Evolutionary conservation across 2,888 invertebrate species (phyloP).

Genomic region (Drosophila aldrichi): DNA sequence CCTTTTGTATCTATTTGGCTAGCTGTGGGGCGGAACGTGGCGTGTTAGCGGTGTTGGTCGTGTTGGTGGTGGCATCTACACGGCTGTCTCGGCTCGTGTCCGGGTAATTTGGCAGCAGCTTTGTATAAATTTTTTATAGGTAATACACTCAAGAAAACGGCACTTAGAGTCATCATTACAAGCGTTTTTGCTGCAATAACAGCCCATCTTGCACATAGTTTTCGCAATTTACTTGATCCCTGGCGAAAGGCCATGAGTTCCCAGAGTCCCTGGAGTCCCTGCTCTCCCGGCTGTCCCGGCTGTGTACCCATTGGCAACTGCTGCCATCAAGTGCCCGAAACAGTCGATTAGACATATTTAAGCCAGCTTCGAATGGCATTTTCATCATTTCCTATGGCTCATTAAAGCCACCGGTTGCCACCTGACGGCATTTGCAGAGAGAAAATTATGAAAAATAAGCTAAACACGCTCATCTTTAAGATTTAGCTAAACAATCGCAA

Average conservation of each 20-base stretch:
- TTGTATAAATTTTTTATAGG: conserved; percentile 85
- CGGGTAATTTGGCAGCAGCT: conserved; percentile 74
- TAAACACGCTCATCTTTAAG: conserved; percentile 6
- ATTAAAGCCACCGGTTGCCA: conserved; percentile 64
- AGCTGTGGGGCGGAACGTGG: conserved; percentile 20
- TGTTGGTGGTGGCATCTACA: conserved; percentile 52
- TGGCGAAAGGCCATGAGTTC: conserved; percentile 50
- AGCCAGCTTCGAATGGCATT: conserved; percentile 55
- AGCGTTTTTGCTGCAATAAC: conserved; percentile 85
- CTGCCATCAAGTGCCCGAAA: conserved; percentile 71
- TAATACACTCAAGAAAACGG: conserved; percentile 85
- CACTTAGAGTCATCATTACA: conserved; percentile 86
- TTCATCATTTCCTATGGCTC: conserved; percentile 69
- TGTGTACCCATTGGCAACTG: conserved; percentile 52
- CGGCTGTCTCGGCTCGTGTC: conserved; percentile 42
- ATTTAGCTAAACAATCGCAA: conserved; percentile 14
- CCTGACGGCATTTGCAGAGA: conserved; percentile 31
- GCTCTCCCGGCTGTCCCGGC: neutral
- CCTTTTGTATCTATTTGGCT: conserved; percentile 47
- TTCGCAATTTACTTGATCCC: conserved; percentile 84
- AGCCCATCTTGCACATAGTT: conserved; percentile 86
- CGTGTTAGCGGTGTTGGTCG: conserved; percentile 39
- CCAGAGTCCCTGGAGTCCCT: conserved; percentile 23
- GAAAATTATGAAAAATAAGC: conserved; percentile 21
- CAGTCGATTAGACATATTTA: conserved; percentile 76